Conservation (phyloP, 2,113 vertebrate genomes). For the Campylomormyrus numenius region DNA sequence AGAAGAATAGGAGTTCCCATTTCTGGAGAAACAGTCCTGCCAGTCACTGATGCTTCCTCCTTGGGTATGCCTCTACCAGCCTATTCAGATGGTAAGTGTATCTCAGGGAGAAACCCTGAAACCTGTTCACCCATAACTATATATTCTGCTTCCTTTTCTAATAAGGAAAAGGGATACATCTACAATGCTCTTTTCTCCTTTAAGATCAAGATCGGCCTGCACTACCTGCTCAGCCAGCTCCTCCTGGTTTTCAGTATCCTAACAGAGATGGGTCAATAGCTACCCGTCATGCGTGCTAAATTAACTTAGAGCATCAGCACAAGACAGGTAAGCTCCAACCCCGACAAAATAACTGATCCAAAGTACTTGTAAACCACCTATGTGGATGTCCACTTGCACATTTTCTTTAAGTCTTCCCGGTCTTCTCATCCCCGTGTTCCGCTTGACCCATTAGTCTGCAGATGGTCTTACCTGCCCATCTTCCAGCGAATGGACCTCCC, state of each 20-base stretch:
- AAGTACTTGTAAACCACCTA: background rate
- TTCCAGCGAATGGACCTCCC: background rate
- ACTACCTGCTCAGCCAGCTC: background rate
- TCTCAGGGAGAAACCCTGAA: background rate
- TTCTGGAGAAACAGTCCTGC: background rate
- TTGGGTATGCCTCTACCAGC: background rate
- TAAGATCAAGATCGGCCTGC: background rate
- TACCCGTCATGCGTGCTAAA: background rate
- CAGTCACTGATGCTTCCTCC: background rate
- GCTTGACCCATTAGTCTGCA: background rate
- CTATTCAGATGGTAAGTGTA: background rate
- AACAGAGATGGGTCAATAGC: background rate
- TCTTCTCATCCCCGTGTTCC: background rate
- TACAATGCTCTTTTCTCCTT: background rate
- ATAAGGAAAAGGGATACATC: background rate
- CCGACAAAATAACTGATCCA: background rate
- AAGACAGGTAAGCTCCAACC: background rate
- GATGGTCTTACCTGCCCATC: background rate
- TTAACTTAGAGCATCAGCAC: background rate
- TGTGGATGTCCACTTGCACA: background rate
- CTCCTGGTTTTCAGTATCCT: background rate
- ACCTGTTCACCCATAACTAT: background rate
- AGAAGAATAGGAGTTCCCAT: background rate
- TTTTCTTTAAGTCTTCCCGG: background rate
- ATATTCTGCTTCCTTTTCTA: background rate